Evolutionary conservation across 2,113 vertebrate genomes (phyloP), one percentile per base, ranked within the genome.

Genomic region (Phainopepla nitens): DNA sequence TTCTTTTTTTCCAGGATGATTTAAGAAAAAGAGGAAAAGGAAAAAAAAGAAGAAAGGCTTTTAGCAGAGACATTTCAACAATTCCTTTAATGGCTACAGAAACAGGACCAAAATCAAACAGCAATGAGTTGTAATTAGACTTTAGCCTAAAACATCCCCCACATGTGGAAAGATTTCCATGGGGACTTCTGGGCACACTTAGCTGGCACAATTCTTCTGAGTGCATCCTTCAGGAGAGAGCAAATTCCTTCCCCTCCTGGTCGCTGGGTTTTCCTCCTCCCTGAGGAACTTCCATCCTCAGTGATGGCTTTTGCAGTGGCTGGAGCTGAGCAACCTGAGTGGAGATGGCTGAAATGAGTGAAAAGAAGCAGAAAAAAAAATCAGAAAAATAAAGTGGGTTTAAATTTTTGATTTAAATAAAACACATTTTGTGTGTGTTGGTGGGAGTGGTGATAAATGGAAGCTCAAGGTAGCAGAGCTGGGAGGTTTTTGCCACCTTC

Each of bases 31-130:
- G 47, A 53, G 7, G 4, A 49, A 28, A 12, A 16, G 56, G 17
- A 45, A 20, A 29, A 31, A 39, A 27, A 27, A 41, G 11, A 73
- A 51, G 15, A 47, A 86, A 79, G 51, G 39, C 51, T 92, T 87
- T 84, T 51, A 84, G 69, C 44, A 83, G 79, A 92, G 91, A 33
- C 23, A 12, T 88, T 82, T 84, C 72, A 87, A 61, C 70, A 61
- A 50, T 80, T 79, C 73, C n/a, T 89, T 64, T 71, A 79, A 51
- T 28, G 78, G 57, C 49, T 65, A 4, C 39, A 85, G 68, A 81
- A 92, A 81, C 86, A 78, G 83, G 68, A 87, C 85, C 24, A 29
- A 89, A 96, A 91, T 95, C 93, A 91, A 96, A 61, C 49, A 85
- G 81, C 73, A 87, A 82, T 82, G 82, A 93, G 87, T 57, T 64